phyloP scores from a whole-genome alignment of 2,797 vertebrate genomes.

The Pteronotus mesoamericanus region DNA sequence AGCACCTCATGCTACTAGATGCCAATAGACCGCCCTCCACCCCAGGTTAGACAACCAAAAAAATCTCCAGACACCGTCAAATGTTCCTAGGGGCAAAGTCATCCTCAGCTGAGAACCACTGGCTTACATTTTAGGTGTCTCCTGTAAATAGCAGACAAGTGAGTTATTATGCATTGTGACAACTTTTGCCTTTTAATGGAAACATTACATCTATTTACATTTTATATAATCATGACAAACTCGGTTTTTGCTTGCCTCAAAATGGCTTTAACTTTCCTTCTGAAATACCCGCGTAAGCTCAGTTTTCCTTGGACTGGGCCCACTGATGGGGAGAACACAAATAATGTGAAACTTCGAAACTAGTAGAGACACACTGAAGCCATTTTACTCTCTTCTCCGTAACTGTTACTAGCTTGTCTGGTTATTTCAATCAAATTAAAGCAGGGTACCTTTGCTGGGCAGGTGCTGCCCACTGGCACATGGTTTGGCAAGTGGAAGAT shows the following conservation, averaged over 20 bases:
- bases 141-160: not conserved
- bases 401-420: not conserved
- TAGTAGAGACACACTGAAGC: not conserved
- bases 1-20: not conserved
- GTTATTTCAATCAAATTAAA: not conserved
- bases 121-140: not conserved
- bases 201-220: not conserved
- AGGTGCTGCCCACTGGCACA: not conserved
- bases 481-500: not conserved
- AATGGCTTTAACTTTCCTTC: not conserved
- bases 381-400: not conserved
- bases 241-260: not conserved
- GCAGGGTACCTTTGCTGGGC: not conserved
- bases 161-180: not conserved
- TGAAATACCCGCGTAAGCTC: not conserved
- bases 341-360: not conserved
- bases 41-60: not conserved
- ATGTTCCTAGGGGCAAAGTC: not conserved
- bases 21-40: not conserved
- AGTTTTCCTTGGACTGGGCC: not conserved
- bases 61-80: not conserved
- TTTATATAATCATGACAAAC: not conserved
- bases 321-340: not conserved
- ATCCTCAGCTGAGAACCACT: not conserved
- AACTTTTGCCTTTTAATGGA: not conserved